These are phyloP conservation scores for Cardinalis cardinalis DNA, from an alignment of 2,113 vertebrate species.

Conservation along the genomic window DNA sequence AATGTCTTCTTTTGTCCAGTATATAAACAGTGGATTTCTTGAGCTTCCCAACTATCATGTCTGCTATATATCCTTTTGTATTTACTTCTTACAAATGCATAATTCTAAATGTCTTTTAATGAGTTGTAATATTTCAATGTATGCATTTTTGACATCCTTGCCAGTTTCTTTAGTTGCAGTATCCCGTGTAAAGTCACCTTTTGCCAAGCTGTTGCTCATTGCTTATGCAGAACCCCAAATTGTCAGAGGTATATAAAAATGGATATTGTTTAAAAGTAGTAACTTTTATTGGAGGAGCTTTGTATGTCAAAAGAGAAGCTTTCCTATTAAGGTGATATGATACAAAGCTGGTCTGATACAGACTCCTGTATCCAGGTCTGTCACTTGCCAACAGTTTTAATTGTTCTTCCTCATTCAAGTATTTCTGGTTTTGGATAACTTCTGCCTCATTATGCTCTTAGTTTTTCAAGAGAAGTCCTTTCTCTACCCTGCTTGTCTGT, in stretches of 20 bases:
- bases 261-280: neutral
- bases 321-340: neutral
- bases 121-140: neutral
- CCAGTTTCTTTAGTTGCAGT: neutral
- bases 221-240: neutral
- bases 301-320: neutral
- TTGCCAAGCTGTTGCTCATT: neutral
- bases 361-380: neutral
- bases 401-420: neutral
- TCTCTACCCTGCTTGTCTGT: neutral
- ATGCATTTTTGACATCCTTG: neutral
- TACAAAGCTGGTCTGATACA: neutral
- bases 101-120: neutral
- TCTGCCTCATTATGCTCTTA: neutral
- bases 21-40: neutral
- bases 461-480: neutral
- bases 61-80: neutral
- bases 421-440: neutral
- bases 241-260: neutral
- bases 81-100: neutral
- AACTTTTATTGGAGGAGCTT: neutral
- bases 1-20: neutral
- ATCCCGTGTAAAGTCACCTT: neutral
- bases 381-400: neutral
- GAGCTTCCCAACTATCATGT: neutral